These are phyloP conservation scores for Diarsia brunnea DNA, from an alignment of 2,888 invertebrate genomes.

Conservation along the genomic window DNA sequence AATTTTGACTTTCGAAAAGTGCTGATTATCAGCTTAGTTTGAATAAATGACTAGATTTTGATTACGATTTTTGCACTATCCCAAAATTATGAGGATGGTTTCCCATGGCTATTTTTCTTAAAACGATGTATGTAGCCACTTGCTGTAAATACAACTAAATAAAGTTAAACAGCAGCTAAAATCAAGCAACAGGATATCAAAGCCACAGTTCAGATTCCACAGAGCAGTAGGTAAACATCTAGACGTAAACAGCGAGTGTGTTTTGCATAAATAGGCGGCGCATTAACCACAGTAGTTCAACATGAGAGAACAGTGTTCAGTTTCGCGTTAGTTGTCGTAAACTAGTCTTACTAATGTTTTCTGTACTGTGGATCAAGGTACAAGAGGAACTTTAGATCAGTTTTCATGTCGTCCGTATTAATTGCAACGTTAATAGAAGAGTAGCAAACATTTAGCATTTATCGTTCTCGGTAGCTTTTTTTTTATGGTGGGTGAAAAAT, in stretches of 20 bases:
- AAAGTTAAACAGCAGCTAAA: neutral
- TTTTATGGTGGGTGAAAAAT: too few relatives aligned
- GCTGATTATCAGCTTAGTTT: too few relatives aligned
- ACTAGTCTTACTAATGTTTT: constrained; percentile 69
- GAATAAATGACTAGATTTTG: too few relatives aligned
- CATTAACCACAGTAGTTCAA: constrained; percentile 65
- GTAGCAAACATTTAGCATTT: neutral
- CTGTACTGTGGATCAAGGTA: constrained; percentile 34
- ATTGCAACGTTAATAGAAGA: neutral
- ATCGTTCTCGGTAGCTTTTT: neutral
- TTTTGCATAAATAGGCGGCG: constrained; percentile 63
- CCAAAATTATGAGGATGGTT: too few relatives aligned
- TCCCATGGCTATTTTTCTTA: too few relatives aligned
- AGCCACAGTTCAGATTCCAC: constrained; percentile 2
- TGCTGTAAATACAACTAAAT: too few relatives aligned
- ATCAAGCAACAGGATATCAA: constrained; percentile 30
- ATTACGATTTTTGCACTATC: too few relatives aligned
- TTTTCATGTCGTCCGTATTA: too few relatives aligned
- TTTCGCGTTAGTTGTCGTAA: constrained; percentile 65
- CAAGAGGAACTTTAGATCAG: neutral
- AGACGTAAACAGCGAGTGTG: constrained; percentile 51
- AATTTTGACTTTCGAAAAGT: too few relatives aligned
- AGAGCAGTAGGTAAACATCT: constrained; percentile 24
- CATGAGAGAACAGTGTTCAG: constrained; percentile 67
- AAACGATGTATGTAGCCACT: too few relatives aligned